Evolutionary conservation across 1,140 invertebrate genomes (phyloP).

Genomic region (Apolygus lucorum): DNA sequence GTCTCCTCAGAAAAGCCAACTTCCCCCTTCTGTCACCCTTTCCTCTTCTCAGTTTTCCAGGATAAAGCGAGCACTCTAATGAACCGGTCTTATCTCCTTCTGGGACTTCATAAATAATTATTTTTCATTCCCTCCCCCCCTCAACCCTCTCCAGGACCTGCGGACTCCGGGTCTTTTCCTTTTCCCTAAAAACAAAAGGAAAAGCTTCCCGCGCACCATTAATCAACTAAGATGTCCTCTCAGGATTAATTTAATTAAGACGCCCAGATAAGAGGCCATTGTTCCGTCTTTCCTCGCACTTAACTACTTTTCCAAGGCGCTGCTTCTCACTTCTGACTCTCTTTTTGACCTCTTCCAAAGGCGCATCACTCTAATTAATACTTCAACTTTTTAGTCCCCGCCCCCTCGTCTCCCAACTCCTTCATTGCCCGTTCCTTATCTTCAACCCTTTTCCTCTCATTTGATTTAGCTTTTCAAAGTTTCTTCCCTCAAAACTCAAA

Average conservation of each 20-base stretch:
- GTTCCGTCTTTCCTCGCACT: constrained; percentile 19
- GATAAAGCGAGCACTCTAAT: constrained; percentile 20
- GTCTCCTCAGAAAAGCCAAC: not conserved
- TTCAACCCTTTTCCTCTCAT: not conserved
- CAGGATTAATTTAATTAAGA: constrained; percentile 23
- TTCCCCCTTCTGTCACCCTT: not conserved
- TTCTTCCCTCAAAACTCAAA: not conserved
- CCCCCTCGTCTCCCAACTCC: not conserved
- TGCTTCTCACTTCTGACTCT: constrained; percentile 20
- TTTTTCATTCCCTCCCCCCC: constrained; percentile 16
- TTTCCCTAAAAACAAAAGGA: constrained; percentile 19
- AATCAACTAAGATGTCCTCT: constrained; percentile 24
- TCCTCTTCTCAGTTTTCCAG: not conserved
- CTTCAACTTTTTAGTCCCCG: constrained; percentile 18
- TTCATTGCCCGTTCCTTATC: not conserved
- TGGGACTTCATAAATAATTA: constrained; percentile 23
- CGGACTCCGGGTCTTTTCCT: constrained; percentile 4
- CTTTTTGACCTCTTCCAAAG: constrained; percentile 12
- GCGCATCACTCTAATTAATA: constrained; percentile 23
- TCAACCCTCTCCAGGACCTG: not conserved
- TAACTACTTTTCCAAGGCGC: constrained; percentile 19
- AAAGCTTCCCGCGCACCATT: constrained; percentile 18
- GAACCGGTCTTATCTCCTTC: constrained; percentile 21
- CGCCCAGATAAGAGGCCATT: constrained; percentile 20
- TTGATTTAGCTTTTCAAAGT: not conserved